Base-by-base conservation (phyloP, 2,113 vertebrate genomes). In the Electrona antarctica region DNA sequence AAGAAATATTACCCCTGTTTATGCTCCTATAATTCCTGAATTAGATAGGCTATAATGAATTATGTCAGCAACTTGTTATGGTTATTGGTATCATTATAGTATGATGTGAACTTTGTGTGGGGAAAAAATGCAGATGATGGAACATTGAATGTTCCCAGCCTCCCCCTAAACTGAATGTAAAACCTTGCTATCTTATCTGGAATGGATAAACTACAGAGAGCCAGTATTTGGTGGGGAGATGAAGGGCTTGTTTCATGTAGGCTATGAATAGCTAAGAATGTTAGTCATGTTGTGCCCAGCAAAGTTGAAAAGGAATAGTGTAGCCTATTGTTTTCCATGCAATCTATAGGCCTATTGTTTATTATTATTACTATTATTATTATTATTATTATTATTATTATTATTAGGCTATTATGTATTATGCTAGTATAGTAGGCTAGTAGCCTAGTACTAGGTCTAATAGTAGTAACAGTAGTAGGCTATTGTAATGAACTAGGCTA, bases 311-410 rank as follows among this genome's bases (percentile, higher is more conserved):
- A 50, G 11, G 49, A 50, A 50, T 50, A 50, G 7, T 50, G 49
- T 8, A 50, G 49, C 8, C 8, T 50, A 10, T 50, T 54, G 11
- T 54, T 54, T 54, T n/a, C 51, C 33, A 41, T 41, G 3, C 33
- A 41, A 41, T 41, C 33, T 4, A 41, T 41, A n/a, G n/a, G n/a
- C n/a, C n/a, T 14, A 55, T 55, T 4, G 8, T 8, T 55, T 55
- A 55, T 55, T 55, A 55, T 55, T 13, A 55, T 55, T 55, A 55
- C n/a, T 55, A 55, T 55, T 55, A 55, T 55, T 55, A 55, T 55
- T 55, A 55, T 13, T 55, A 8, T 55, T 55, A 8, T 55, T 55
- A 8, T 55, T 55, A 49, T 49, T 49, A 49, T 49, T 49, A 49
- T 49, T 49, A 12, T 54, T 4, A 54, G 13, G 13, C 7, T 12